Base-by-base conservation (phyloP, 2,888 invertebrate genomes). In the Drosophila emarginata region DNA sequence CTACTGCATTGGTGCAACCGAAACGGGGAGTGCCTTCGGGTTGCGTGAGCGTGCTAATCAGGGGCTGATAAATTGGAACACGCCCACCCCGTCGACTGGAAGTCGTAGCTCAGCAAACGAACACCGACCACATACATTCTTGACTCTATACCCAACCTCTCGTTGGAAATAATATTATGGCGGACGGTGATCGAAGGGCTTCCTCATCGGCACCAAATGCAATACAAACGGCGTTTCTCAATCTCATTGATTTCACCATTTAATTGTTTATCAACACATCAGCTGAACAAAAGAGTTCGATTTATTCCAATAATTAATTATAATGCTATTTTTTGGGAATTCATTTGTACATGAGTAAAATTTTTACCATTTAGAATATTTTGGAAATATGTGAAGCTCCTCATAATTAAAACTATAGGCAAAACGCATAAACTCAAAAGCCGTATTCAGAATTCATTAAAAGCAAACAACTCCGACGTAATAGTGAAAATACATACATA, bases 151-250 rank as follows among this genome's bases (percentile, higher is more conserved):
- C 40, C 36, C 68, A 73, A 79, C 79, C 75, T 71, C n/a, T 85
- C 59, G 39, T 52, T 85, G 84, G 88, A 85, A 86, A 61, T 60
- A 69, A 76, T 86, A 87, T 80, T 80, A 87, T 85, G 84, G 88
- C 88, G 84, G 86, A 64, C 69, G 57, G 75, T 85, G 82, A 87
- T 87, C 82, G 81, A 87, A 86, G 86, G 81, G 79, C 81, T 78
- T 86, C 66, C 32, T 51, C 15, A 54, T 54, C 32, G 53, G 53
- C 26, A 65, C 59, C 71, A 56, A 65, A 39, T 57, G 56, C 66
- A 32, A 32, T 9, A 9, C 7, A 32, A n/a, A 11, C 51, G 26
- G 32, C 26, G 57, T 58, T 53, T 58, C 40, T 28, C 23, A 6
- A 54, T 39, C 63, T 32, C 32, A 40, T 23, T 28, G 26, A 52